Percentiles rank a stretch among this genome's conserved stretches.
phyloP scores from a whole-genome alignment of 1,140 invertebrate species.

The Lordiphosa collinella region DNA sequence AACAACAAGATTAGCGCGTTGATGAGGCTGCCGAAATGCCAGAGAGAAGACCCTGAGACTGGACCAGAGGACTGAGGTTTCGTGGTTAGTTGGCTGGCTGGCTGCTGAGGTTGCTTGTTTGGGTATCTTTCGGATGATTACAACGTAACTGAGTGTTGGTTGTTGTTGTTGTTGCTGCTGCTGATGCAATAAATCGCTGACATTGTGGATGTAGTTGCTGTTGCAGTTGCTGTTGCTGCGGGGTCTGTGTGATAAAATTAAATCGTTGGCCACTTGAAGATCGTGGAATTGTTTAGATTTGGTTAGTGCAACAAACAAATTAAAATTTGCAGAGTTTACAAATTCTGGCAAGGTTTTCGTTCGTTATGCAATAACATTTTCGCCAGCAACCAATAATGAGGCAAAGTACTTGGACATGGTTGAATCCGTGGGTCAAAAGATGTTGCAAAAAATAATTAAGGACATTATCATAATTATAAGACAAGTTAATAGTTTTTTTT shows the following conservation, averaged over 20 bases:
- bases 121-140: conserved; percentile 56
- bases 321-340: neutral
- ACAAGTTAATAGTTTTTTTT: too few species aligned
- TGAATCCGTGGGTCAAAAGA: too few species aligned
- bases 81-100: conserved; percentile 16
- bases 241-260: conserved; percentile 7
- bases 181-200: conserved; percentile 13
- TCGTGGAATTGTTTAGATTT: neutral
- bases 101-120: conserved; percentile 73
- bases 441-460: too few species aligned
- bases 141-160: conserved; percentile 48
- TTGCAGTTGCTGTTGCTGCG: neutral
- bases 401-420: too few species aligned
- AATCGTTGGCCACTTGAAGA: conserved; percentile 8
- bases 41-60: conserved; percentile 2
- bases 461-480: too few species aligned
- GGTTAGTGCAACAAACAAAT: neutral
- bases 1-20: conserved; percentile 25
- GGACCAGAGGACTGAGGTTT: conserved; percentile 11
- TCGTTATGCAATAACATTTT: too few species aligned
- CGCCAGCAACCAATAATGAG: too few species aligned
- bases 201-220: conserved; percentile 9
- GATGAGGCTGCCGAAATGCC: conserved; percentile 53
- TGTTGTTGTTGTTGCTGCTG: conserved; percentile 1
- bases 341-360: too few species aligned